Base-by-base conservation (phyloP, 2,113 vertebrate genomes). In the Crotalus horridus region DNA sequence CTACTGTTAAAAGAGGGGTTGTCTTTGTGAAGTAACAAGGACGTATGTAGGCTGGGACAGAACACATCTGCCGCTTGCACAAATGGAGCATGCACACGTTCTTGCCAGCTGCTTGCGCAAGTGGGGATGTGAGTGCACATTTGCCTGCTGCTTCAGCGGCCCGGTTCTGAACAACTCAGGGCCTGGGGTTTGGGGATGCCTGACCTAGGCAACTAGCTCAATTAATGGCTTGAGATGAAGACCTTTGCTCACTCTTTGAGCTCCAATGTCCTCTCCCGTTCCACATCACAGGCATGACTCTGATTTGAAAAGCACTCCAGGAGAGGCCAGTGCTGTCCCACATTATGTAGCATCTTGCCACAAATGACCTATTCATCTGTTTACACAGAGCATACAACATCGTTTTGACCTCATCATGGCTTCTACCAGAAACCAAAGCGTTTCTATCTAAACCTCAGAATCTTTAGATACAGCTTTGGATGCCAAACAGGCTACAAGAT, bases 61-160 rank as follows among this genome's bases (percentile, higher is more conserved):
- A 48, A 48, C 46, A 48, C 48, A 1, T 51, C 48, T 51, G 48
- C 48, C 8, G 0, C 48, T 1, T 51, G 48, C 48, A 51, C 29
- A n/a, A 69, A n/a, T n/a, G 12, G 64, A n/a, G 12, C n/a, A 29
- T 15, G 29, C 1, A 6, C 61, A 69, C 12, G 0, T 51, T 1
- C 12, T 15, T 15, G 64, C 29, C 64, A 15, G 12, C 29, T 33
- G 29, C 12, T 69, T 2, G 0, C 13, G 33, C 29, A 69, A 33
- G 29, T 69, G 11, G 5, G 64, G 64, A 33, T 33, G 29, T 0
- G 48, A 51, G 8, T 51, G 0, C 12, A 0, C 12, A n/a, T 2
- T 69, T n/a, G 12, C 12, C 61, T 69, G 61, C 61, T 29, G n/a
- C 29, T 69, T 69, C 4, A 13, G 29, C 13, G 0, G 29, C 64